phyloP scores from a whole-genome alignment of 2,888 invertebrate species.

The Fragum sueziense region DNA sequence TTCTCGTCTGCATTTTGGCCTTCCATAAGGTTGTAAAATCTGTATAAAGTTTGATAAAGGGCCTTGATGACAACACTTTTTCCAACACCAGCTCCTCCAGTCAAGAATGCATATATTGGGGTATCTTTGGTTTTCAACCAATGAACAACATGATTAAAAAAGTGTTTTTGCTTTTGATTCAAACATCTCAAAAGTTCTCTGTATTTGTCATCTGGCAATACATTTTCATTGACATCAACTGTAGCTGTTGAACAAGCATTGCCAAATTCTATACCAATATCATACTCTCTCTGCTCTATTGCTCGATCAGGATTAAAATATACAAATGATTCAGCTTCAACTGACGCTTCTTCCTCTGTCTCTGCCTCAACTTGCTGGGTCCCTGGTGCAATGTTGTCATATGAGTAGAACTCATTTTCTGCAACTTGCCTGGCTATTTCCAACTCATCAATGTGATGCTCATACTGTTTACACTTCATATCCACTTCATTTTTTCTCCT shows the following conservation, averaged over 20 bases:
- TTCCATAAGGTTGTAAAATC: too few relatives aligned
- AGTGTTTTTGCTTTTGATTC: conserved; percentile 41
- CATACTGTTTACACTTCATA: too few relatives aligned
- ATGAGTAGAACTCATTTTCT: not conserved
- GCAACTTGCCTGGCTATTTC: too few relatives aligned
- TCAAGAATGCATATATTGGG: too few relatives aligned
- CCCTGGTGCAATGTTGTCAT: conserved; percentile 18
- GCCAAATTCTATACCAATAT: too few relatives aligned
- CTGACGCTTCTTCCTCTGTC: conserved; percentile 34
- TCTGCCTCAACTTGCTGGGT: conserved; percentile 45
- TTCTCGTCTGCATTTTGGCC: too few relatives aligned
- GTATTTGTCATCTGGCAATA: too few relatives aligned
- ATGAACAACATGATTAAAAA: too few relatives aligned
- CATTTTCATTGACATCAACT: conserved; percentile 3
- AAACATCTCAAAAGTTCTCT: conserved; percentile 21
- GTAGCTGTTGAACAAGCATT: not conserved
- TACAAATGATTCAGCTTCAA: conserved; percentile 46
- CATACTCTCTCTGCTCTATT: too few relatives aligned
- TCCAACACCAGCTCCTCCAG: conserved; percentile 65
- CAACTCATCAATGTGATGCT: too few relatives aligned
- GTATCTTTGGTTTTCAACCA: too few relatives aligned
- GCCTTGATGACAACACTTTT: conserved; percentile 57
- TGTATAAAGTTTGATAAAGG: conserved; percentile 55
- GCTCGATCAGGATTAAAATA: conserved; percentile 51
- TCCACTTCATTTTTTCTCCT: too few relatives aligned